These are phyloP conservation scores for Cladopsammia gracilis DNA, from an alignment of 64 coral and sea anemone genomes.

Conservation along the genomic window DNA sequence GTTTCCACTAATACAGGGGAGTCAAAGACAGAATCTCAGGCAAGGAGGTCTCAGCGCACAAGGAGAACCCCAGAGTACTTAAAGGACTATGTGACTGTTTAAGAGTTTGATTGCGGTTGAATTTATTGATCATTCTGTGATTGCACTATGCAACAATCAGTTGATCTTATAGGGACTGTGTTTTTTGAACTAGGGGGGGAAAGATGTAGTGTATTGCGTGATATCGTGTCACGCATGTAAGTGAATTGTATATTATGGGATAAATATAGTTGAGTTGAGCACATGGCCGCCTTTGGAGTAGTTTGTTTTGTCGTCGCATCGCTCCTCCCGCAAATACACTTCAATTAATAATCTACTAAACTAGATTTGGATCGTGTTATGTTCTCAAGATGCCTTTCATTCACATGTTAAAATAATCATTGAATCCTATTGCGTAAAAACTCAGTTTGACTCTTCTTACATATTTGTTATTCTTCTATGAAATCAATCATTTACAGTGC, in stretches of 20 bases:
- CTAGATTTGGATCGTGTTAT: slow-evolving; percentile 47
- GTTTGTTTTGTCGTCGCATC: no score
- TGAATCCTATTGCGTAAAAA: slow-evolving; percentile 37
- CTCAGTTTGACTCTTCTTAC: slow-evolving; percentile 33
- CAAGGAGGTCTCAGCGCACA: background rate
- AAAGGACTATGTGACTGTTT: background rate
- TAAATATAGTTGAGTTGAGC: no score
- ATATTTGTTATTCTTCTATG: slow-evolving; percentile 15
- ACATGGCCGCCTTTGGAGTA: no score
- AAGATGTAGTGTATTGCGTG: slow-evolving; percentile 3
- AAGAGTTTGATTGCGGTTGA: background rate
- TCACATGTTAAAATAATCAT: slow-evolving; percentile 54
- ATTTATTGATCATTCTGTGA: background rate
- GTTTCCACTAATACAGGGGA: background rate
- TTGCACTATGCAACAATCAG: background rate
- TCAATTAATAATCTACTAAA: slow-evolving; percentile 42
- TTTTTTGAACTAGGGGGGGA: background rate
- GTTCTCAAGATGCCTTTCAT: slow-evolving; percentile 49
- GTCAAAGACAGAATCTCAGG: background rate
- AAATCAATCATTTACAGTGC: slow-evolving; percentile 6
- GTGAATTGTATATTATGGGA: background rate
- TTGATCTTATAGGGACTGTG: background rate
- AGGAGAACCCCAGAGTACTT: background rate
- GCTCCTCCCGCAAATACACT: no score
- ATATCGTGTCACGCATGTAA: background rate